Base-by-base conservation (phyloP, 1,140 invertebrate species). In the Trichonephila inaurata region DNA sequence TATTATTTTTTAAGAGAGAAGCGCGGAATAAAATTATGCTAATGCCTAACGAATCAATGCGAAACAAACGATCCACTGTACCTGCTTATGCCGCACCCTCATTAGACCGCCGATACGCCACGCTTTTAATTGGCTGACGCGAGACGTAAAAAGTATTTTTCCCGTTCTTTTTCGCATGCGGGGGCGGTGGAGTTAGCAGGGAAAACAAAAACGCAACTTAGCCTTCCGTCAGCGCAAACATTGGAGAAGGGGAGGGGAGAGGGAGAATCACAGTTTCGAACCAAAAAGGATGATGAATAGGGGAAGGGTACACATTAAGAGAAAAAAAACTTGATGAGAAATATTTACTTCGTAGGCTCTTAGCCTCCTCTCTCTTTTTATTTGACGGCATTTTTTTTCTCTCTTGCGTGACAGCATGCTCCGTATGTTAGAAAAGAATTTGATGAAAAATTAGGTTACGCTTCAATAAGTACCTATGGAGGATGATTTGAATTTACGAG, bases 21-120 rank as follows among this genome's bases (percentile, higher is more conserved):
- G 88, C 62, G 33, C 64, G 86, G 91, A 93, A 93, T 93, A 93
- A 93, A 93, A 93, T 93, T 93, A 93, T 93, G 92, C 92, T 93
- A 93, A 93, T 93, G 92, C 86, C 86, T 85, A 89, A 93, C 92
- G 92, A 93, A 93, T 93, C 92, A 93, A 93, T 93, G 86, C 92
- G 92, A 93, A 93, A 93, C 92, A 93, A 93, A 93, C 92, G 92
- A 93, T 69, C 92, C 83, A 21, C 89, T 85, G 77, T 92, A 92
- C 91, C 91, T 92, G 91, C 91, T 92, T 92, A 92, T 92, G 91
- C 91, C 91, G 91, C 91, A 93, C 92, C 92, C 92, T 93, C 92
- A 93, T 93, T 93, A 93, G 83, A 82, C 62, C 40, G 72, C 66
- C 88, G 88, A 89, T 89, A 89, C 88, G 91, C 91, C 44, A 64